Evolutionary conservation across 2,888 invertebrate species (phyloP), one percentile per base, ranked within the genome.

Genomic region (Heliconius erato): DNA sequence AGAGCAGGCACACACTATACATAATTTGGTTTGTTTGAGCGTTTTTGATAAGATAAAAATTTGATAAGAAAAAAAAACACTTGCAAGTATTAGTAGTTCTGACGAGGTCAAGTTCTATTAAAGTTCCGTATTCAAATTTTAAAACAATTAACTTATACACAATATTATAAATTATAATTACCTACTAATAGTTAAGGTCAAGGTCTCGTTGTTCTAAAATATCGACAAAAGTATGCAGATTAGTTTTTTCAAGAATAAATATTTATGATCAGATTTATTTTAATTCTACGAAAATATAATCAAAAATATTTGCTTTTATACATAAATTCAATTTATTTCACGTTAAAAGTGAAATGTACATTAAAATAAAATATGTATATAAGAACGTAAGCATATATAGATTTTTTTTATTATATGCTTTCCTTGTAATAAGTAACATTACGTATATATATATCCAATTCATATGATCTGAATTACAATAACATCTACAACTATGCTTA

Each of bases 111-210:
- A 65, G 49, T 78, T 49, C 44, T 23, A 19, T 71, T n/a, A 32
- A 32, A 35, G n/a, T 80, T 72, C 81, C 81, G 71, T 71, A 76
- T 78, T 81, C 77, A 78, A 81, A 77, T 77, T 77, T 77, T 79
- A 28, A 65, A 72, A 63, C 35, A n/a, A 26, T 63, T 44, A 54
- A 35, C 35, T 72, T 12, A 23, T 23, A 49, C 65, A 68, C 2
- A 11, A 19, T 35, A 40, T 65, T 78, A 67, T 35, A 40, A 26
- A 35, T 44, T 11, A 11, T 67, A 40, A 44, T 40, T n/a, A 63
- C 9, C 59, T n/a, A 40, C 44, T 63, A 32, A 6, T 54, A 23
- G 14, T 68, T 78, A 78, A 78, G 78, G 68, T 28, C 79, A 79
- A 79, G 79, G 69, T 79, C 26, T 40, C 26, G 23, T 26, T 28